Conservation (phyloP, 1,140 invertebrate genomes). For the Drosophila yakuba region DNA sequence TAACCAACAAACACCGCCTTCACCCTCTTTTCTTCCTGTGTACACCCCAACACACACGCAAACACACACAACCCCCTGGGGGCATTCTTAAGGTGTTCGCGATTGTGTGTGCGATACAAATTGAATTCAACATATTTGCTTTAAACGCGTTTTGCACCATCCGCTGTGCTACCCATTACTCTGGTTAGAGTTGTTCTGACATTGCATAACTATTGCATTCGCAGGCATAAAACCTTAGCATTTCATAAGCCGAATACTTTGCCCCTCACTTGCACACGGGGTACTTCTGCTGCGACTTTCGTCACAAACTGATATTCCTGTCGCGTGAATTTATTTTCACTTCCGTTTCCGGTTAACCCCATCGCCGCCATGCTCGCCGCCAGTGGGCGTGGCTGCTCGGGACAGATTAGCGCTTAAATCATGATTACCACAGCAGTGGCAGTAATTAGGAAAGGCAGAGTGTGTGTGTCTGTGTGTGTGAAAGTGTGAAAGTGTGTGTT, state of each 20-base stretch:
- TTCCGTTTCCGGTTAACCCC: neutral
- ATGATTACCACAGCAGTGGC: conserved; percentile 68
- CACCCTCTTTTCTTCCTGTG: neutral
- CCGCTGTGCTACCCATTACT: conserved; percentile 9
- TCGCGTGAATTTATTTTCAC: no score
- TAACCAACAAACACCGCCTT: conserved; percentile 35
- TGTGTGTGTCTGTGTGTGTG: conserved; percentile 2
- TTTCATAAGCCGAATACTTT: no score
- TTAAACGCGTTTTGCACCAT: conserved; percentile 57
- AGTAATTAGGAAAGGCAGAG: conserved; percentile 68
- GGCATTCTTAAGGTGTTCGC: conserved; percentile 27
- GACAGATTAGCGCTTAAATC: conserved; percentile 71
- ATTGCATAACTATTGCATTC: no score
- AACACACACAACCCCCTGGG: neutral
- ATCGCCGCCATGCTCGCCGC: neutral
- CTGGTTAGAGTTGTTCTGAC: neutral
- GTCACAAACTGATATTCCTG: no score
- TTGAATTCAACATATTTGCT: conserved; percentile 76
- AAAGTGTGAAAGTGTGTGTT: neutral
- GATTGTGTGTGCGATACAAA: conserved; percentile 54
- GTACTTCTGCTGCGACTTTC: no score
- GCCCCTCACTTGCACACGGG: no score
- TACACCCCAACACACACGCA: neutral
- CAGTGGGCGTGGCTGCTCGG: conserved; percentile 2
- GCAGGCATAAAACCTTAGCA: no score